Evolutionary conservation across 2,888 invertebrate genomes (phyloP), one percentile per base, ranked within the genome.

Genomic region (Cephalotes varians): DNA sequence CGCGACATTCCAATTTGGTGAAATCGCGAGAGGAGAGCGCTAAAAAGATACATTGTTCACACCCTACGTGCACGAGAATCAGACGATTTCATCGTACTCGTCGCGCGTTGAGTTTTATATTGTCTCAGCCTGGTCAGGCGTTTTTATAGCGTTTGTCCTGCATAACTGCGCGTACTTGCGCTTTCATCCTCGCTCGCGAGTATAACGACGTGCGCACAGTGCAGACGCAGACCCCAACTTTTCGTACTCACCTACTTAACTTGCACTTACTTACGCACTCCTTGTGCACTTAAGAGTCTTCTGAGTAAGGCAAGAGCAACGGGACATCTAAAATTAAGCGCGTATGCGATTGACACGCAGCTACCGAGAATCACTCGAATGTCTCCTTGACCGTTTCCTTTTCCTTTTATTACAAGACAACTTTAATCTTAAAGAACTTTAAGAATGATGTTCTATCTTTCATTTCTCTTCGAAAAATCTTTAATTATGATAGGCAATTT

Each of bases 241-340:
- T 83, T 83, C 84, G 82, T 82, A 51, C 84, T 83, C 83, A 65
- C 62, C 83, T 87, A 86, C 88, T 90, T 85, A 81, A 58, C 51
- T 64, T 56, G 79, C 65, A 82, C 80, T 89, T 79, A 86, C 85
- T 88, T 81, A 85, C 71, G 86, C 82, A 79, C 82, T 82, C 64
- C 34, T 34, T 40, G 69, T 73, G 71, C 58, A 86, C 86, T 88
- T 72, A 77, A 86, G 81, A 81, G 76, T 74, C 77, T 56, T n/a
- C 21, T 58, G 71, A 74, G 64, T n/a, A 40, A 37, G 65, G 60
- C 60, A 69, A 82, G 83, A 77, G 74, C 62, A 65, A 77, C 49
- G 64, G 73, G 65, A 58, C 40, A 34, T 88, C 84, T 87, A 88
- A 90, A 90, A 87, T 88, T 88, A 88, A 88, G 83, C 80, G 82